These are phyloP conservation scores for Apis florea DNA, from an alignment of 1,140 invertebrate species.

Conservation along the genomic window DNA sequence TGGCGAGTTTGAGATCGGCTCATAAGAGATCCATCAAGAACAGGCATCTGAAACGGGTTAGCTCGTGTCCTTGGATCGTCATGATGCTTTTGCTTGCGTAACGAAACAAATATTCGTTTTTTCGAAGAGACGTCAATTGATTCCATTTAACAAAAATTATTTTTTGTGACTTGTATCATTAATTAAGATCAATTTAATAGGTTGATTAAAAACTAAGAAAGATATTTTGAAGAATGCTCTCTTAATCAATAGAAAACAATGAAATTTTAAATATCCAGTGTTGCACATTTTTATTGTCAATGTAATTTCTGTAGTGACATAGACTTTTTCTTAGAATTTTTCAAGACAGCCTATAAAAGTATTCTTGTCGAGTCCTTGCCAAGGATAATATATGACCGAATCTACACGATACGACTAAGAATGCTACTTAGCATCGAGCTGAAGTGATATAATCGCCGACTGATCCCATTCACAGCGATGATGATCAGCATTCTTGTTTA, in stretches of 20 bases:
- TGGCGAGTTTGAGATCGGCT: background rate
- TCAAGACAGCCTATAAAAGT: background rate
- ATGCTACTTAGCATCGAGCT: background rate
- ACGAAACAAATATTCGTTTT: background rate
- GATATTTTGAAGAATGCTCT: background rate
- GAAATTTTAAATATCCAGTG: background rate
- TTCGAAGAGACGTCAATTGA: background rate
- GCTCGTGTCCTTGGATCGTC: conserved; percentile 2
- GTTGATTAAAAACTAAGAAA: background rate
- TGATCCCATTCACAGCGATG: background rate
- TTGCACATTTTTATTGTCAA: background rate
- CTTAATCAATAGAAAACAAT: background rate
- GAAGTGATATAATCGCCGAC: background rate
- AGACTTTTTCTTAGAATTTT: background rate
- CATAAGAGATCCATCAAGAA: conserved; percentile 9
- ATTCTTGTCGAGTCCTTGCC: background rate
- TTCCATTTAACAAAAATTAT: background rate
- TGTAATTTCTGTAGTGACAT: background rate
- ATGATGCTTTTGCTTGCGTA: background rate
- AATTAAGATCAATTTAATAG: too few species aligned
- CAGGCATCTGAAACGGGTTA: conserved; percentile 18
- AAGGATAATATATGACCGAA: background rate
- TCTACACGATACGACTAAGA: background rate
- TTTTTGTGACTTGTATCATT: too few species aligned
- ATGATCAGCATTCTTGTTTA: background rate